Conservation (phyloP, 2,888 invertebrate genomes). For the Hyposoter dolosus region DNA sequence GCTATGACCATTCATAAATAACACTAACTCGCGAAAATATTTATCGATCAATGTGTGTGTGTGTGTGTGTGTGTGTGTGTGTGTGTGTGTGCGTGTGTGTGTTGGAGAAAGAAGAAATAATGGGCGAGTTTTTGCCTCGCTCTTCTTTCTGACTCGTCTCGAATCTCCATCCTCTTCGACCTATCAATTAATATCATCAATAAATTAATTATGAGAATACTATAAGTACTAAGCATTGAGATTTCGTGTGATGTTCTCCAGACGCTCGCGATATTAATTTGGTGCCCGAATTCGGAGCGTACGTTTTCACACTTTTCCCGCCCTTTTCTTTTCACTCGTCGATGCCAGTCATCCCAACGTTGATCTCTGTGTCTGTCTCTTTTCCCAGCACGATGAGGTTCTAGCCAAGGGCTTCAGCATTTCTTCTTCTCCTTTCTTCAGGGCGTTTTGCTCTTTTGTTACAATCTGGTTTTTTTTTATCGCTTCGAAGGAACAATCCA, state of each 20-base stretch:
- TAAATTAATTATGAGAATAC: slow-evolving; percentile 82
- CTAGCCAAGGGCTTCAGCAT: neutral
- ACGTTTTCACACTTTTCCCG: neutral
- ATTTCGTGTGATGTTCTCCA: slow-evolving; percentile 47
- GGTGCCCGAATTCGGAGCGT: slow-evolving; percentile 6
- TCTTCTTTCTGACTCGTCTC: slow-evolving; percentile 38
- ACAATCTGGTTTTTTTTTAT: neutral
- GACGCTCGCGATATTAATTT: neutral
- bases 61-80: too few relatives aligned
- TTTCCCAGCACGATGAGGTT: neutral
- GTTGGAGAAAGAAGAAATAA: slow-evolving; percentile 72
- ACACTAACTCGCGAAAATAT: slow-evolving; percentile 76
- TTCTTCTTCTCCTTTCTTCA: neutral
- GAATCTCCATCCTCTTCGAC: slow-evolving; percentile 9
- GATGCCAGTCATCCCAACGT: too few relatives aligned
- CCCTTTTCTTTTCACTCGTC: neutral
- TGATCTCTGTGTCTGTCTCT: neutral
- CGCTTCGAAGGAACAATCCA: neutral
- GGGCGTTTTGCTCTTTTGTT: neutral
- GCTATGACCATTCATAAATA: slow-evolving; percentile 78
- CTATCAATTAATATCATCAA: slow-evolving; percentile 77
- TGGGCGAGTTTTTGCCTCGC: slow-evolving; percentile 43
- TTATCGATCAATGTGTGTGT: slow-evolving; percentile 74
- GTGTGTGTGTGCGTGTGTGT: too few relatives aligned
- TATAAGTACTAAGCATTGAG: slow-evolving; percentile 82